phyloP scores from a whole-genome alignment of 2,888 invertebrate genomes.

The Apeira syringaria region DNA sequence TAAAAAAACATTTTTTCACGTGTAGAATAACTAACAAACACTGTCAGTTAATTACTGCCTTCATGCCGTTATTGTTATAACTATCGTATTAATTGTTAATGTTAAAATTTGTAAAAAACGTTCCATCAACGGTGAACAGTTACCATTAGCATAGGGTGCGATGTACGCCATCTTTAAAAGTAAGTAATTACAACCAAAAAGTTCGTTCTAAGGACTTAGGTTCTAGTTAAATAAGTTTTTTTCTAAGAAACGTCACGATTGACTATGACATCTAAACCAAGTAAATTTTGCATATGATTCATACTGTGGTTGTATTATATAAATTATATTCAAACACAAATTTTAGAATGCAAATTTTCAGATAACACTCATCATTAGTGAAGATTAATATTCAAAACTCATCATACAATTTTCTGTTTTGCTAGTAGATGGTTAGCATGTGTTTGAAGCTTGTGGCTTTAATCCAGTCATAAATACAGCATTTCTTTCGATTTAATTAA shows the following conservation, averaged over 20 bases:
- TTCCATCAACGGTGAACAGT: conserved; percentile 83
- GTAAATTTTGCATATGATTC: conserved; percentile 29
- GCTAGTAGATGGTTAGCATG: background rate
- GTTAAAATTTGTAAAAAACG: conserved; percentile 73
- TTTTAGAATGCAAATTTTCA: too few species aligned
- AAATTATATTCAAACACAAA: background rate
- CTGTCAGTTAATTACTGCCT: conserved; percentile 70
- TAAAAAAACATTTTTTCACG: conserved; percentile 28
- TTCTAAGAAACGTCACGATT: conserved; percentile 50
- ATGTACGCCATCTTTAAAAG: conserved; percentile 60
- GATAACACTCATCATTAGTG: too few species aligned
- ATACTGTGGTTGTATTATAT: conserved; percentile 17
- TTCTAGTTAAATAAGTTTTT: conserved; percentile 64
- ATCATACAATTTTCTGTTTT: too few species aligned
- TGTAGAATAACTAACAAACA: conserved; percentile 35
- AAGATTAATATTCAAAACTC: too few species aligned
- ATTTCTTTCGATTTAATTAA: background rate
- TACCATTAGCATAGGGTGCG: conserved; percentile 76
- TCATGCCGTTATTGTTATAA: conserved; percentile 64
- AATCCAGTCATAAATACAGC: background rate
- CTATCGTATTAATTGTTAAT: conserved; percentile 69
- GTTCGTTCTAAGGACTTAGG: conserved; percentile 82
- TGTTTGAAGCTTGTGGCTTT: conserved; percentile 1
- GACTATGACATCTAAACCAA: conserved; percentile 37
- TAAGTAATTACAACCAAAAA: conserved; percentile 82